phyloP scores from a whole-genome alignment of 2,113 vertebrate genomes.

The Cichladusa arquata region DNA sequence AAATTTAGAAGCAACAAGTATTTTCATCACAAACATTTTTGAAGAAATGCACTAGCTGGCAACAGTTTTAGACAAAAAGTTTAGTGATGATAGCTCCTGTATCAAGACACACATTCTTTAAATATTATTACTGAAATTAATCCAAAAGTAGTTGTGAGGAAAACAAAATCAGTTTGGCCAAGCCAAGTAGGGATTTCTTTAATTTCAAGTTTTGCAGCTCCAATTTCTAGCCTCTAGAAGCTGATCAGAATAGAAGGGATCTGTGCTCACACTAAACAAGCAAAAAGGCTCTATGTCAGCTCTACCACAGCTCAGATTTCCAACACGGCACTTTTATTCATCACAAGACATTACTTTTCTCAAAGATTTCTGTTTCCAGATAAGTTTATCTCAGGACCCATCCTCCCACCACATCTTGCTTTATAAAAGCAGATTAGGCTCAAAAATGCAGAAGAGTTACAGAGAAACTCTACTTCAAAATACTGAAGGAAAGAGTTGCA shows the following conservation, averaged over 20 bases:
- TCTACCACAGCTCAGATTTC: not conserved
- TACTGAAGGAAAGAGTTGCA: not conserved
- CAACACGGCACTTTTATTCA: not conserved
- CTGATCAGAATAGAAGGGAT: not conserved
- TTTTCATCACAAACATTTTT: not conserved
- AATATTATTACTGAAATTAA: not conserved
- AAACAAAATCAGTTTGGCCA: not conserved
- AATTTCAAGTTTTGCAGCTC: not conserved
- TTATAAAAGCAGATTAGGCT: not conserved
- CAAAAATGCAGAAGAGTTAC: not conserved
- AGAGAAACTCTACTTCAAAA: not conserved
- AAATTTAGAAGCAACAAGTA: not conserved
- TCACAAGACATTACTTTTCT: not conserved
- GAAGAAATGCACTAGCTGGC: not conserved
- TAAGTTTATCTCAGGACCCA: not conserved
- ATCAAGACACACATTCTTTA: not conserved
- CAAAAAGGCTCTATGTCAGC: not conserved
- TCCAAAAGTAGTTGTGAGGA: not conserved
- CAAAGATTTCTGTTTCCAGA: not conserved
- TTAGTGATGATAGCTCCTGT: not conserved
- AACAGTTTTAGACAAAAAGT: not conserved
- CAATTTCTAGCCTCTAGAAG: not conserved
- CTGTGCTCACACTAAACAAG: not conserved
- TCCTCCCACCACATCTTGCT: not conserved
- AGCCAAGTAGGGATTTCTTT: not conserved